Base-by-base conservation (phyloP, 2,797 vertebrate species). In the Sciaenops ocellatus region DNA sequence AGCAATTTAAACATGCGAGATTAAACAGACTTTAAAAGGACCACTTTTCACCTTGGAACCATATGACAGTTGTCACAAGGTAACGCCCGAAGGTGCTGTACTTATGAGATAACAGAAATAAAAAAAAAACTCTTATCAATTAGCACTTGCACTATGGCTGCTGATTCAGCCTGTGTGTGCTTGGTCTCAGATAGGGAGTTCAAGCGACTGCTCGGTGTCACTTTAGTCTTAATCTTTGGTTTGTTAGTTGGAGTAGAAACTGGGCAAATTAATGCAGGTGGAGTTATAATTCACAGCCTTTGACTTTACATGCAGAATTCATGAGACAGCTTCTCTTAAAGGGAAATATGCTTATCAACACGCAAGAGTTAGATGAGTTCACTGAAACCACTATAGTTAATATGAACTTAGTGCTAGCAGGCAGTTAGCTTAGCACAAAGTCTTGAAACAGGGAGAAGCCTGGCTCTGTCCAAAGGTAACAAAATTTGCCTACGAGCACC, bases 41-140 rank as follows among this genome's bases (percentile, higher is more conserved):
- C 70, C 64, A 86, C 71, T 73, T 76, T 80, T 76, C 62, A 86
- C 73, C 80, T 74, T 76, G 73, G 65, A 77, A 11, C 34, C 66
- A 24, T 64, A 69, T 80, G 83, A 82, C 70, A 66, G 85, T 69
- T 69, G 69, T 85, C 82, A 77, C 61, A 57, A 63, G 61, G 71
- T 80, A 85, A 81, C 81, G 71, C 73, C 77, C 42, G 12, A 64
- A 81, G 71, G 71, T 62, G 79, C 72, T 84, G 82, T 8, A 20
- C 22, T 66, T 55, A 42, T 22, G 67, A 85, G 88, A 90, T 90
- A 92, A 87, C 54, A 57, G 34, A 20, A 60, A 77, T 56, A 69
- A 62, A 81, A 82, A 9, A 34, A 34, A 34, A 69, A 24, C 34
- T 61, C 78, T 83, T 88, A 88, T 85, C 83, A 85, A 87, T 87